Base-by-base conservation (phyloP, 1,140 invertebrate genomes). In the Drosophila teissieri region DNA sequence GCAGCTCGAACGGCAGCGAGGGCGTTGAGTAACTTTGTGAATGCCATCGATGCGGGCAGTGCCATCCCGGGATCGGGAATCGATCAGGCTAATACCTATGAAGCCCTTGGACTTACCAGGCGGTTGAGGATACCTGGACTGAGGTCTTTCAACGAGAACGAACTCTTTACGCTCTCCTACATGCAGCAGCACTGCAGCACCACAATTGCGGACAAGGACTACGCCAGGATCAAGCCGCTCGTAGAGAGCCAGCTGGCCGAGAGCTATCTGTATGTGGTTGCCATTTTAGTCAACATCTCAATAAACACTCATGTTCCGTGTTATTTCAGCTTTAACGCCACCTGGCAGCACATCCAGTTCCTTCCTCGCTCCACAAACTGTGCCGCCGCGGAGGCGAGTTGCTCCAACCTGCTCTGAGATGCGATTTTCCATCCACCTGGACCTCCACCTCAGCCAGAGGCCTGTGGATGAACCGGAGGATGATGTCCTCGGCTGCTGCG, bases 111-210 rank as follows among this genome's bases (percentile, higher is more conserved):
- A 0, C 60, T 92, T 11, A 92, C 79, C 2, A 51, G 73, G 40
- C 73, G 90, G 0, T 51, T 82, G 14, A 65, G 91, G 11, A 61
- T 92, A 37, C 84, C 88, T 1, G 91, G 91, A 0, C 44, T 92
- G 37, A 80, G 90, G 11, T 88, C 90, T 19, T 88, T 63, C 27
- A 91, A 91, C 44, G 88, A 92, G 63, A 91, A 92, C n/a, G 91
- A 92, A 63, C 65, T 92, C 12, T 92, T 91, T 27, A 90, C 90
- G 1, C 53, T 92, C 34, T 69, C 88, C 44, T 91, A 91, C 49
- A 91, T 92, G 91, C 91, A 92, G 42, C 86, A 92, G 54, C 90
- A 92, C 44, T 92, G 91, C 53, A 91, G 90, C 42, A 90, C 88
- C 11, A 60, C 73, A 7, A 91, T 91, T 56, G 91, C 89, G 45